Conservation (phyloP, 2,113 vertebrate species). For the Natator depressus region DNA sequence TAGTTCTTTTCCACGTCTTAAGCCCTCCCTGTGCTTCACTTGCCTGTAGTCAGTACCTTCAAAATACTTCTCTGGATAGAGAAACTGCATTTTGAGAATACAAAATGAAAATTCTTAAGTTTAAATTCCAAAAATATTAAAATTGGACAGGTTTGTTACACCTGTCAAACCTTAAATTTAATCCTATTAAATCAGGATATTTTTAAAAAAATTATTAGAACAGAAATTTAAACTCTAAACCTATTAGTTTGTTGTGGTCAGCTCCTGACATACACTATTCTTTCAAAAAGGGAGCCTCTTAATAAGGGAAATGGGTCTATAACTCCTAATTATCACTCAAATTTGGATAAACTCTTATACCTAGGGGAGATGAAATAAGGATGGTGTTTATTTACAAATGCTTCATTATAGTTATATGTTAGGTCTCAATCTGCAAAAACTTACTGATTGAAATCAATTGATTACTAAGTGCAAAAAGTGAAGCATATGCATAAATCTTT, state of each 20-base stretch:
- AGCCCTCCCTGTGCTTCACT: too few relatives aligned
- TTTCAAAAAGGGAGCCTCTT: not conserved
- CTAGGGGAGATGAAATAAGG: not conserved
- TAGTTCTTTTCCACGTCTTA: too few relatives aligned
- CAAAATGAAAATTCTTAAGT: not conserved
- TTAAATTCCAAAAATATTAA: not conserved
- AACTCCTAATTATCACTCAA: not conserved
- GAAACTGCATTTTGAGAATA: not conserved
- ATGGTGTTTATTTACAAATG: not conserved
- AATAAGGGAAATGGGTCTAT: not conserved
- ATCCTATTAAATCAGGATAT: not conserved
- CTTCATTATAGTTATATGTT: not conserved
- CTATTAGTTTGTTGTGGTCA: not conserved
- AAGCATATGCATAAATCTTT: not conserved
- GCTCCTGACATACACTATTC: not conserved
- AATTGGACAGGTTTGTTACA: not conserved
- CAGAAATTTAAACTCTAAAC: not conserved
- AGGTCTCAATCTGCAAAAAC: not conserved
- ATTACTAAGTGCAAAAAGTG: not conserved
- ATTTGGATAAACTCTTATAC: not conserved
- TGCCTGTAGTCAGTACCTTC: too few relatives aligned
- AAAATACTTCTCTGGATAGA: not conserved
- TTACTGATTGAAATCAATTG: not conserved
- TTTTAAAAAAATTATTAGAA: not conserved
- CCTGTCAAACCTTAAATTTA: not conserved